Conservation (phyloP, 2,888 invertebrate species). For the Aromia moschata region DNA sequence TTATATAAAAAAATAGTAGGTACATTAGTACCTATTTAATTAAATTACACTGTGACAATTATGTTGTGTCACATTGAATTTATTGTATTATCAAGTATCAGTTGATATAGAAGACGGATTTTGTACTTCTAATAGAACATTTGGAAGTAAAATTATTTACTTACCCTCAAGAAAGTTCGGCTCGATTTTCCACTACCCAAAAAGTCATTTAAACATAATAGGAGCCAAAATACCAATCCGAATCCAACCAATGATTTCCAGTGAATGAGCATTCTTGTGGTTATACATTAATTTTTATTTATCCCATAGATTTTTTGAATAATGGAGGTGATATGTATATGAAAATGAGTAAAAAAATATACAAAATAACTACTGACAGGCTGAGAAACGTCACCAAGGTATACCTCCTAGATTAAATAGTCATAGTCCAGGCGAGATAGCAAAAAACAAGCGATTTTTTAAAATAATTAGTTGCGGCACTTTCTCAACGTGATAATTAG, state of each 20-base stretch:
- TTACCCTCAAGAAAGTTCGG: constrained; percentile 28
- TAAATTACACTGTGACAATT: too few species aligned
- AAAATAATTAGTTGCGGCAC: too few species aligned
- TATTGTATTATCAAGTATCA: too few species aligned
- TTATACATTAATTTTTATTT: constrained; percentile 5
- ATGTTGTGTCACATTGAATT: not conserved
- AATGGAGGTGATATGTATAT: not conserved
- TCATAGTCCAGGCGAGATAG: too few species aligned
- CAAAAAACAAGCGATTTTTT: too few species aligned
- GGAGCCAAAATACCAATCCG: constrained; percentile 53
- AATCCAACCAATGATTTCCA: constrained; percentile 52
- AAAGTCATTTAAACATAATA: constrained; percentile 51
- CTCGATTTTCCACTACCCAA: constrained; percentile 35
- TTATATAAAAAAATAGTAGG: too few species aligned
- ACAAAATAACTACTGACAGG: too few species aligned
- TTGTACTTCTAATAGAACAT: too few species aligned
- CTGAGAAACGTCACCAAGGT: not conserved
- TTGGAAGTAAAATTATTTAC: too few species aligned
- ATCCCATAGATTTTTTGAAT: not conserved
- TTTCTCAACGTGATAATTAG: too few species aligned
- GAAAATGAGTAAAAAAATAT: constrained; percentile 5
- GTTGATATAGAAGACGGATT: too few species aligned
- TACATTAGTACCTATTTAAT: too few species aligned
- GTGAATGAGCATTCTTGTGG: constrained; percentile 47
- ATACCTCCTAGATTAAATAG: not conserved